Evolutionary conservation across 2,797 vertebrate species (phyloP), one percentile per base, ranked within the genome.

Genomic region (Bradypus variegatus): DNA sequence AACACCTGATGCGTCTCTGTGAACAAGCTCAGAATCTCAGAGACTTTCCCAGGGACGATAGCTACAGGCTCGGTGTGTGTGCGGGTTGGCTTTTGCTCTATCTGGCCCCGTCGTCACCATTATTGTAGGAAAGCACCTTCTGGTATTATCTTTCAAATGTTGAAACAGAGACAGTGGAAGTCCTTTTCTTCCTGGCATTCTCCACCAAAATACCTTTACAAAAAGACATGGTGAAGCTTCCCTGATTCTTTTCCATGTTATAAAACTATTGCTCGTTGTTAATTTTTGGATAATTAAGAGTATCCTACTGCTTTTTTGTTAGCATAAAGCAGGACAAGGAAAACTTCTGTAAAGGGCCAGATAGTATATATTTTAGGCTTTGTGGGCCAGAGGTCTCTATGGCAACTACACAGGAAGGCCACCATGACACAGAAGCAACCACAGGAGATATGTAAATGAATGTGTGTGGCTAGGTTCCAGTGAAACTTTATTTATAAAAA

Each of bases 201-300:
- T 82, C 41, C 41, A 64, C 38, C 55, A 38, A 16, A 29, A 41
- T 41, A 31, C 25, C 33, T 89, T 27, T 15, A 5, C 15, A 14
- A 21, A 36, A 38, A 55, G 65, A 50, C 10, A 2, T 4, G 16
- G 27, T 3, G 3, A 29, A 50, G 55, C 12, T 0, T 7, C 3
- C 3, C 7, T 38, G 3, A 4, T 48, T 75, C 36, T 19, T 33
- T 2, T 16, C 41, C 3, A 0, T 21, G 9, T 29, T 38, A 8
- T 25, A 7, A 31, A 38, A 13, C 12, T 38, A 1, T 16, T 33
- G 14, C 6, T 38, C 13, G 3, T 13, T 3, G 50, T 36, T 55
- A 2, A 25, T 55, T 23, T 62, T 33, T 65, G 19, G 41, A 23
- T 23, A 58, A 58, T 8, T 31, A 38, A 27, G 13, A 14, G 31